Base-by-base conservation (phyloP, 2,113 vertebrate genomes). In the Dicerorhinus sumatrensis region DNA sequence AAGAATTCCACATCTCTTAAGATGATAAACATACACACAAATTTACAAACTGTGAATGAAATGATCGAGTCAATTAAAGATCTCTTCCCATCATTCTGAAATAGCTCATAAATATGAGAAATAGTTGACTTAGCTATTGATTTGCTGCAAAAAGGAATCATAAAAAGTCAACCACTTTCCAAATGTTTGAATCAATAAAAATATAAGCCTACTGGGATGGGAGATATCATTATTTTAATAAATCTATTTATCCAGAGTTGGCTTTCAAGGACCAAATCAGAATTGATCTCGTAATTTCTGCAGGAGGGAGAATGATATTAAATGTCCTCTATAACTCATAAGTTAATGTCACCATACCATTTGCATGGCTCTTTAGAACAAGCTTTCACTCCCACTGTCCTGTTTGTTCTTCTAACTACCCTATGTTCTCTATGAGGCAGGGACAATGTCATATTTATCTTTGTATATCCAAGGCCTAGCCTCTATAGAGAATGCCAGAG, bases 101-200 rank as follows among this genome's bases (percentile, higher is more conserved):
- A 80, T 51, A 85, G 67, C 17, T 96, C 46, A 67, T 85, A 91
- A 75, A 58, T 42, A 73, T 12, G 23, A 90, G 13, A 48, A 93
- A 85, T 33, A 67, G 25, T n/a, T 85, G 73, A 75, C 56, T 70
- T 91, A 93, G 76, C 70, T 62, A 46, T 0, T 69, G 72, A 76
- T 72, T 95, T 82, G 20, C 51, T 73, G 18, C 8, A 81, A 93
- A 95, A 96, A 76, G 8, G 36, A 91, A 93, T 42, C 13, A 69
- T 62, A 94, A 89, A 91, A 92, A 75, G 89, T 79, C 58, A 95
- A 56, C 31, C 46, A 77, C 48, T 63, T 84, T 91, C 84, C 46
- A 88, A 94, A 80, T 89, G 3, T 96, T 39, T 80, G 58, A 89
- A 58, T 94, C 54, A 67, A 89, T 83, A 92, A 94, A 96, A 83